A percentile compares a stretch with the other conserved stretches of the same genome.
Conservation (phyloP, 2,113 vertebrate genomes). For the Tragelaphus scriptus region DNA sequence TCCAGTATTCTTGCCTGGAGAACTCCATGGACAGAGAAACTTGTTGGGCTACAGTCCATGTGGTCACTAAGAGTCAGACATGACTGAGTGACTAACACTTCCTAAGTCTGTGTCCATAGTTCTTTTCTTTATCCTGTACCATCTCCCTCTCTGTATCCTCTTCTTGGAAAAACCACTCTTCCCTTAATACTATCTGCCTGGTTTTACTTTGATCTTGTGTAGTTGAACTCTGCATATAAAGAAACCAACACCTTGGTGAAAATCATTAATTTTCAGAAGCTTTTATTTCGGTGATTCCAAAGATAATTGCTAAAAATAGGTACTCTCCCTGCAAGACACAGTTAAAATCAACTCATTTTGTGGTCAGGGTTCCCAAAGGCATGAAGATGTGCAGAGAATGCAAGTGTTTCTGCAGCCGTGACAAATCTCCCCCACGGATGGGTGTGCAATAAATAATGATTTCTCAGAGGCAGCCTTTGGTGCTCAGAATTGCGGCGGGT, state of each 20-base stretch:
- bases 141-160: not conserved
- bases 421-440: not conserved
- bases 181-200: not conserved
- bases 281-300: constrained; percentile 56
- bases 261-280: constrained; percentile 65
- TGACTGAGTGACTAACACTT: not conserved
- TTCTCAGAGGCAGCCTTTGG: not conserved
- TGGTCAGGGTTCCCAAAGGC: constrained; percentile 44
- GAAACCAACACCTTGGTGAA: constrained; percentile 54
- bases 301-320: constrained; percentile 69
- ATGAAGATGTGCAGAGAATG: constrained; percentile 5
- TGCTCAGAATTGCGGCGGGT: not conserved
- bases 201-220: constrained; percentile 39
- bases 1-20: not conserved
- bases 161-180: not conserved
- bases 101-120: not conserved
- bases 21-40: not conserved
- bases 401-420: not conserved
- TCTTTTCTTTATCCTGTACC: not conserved
- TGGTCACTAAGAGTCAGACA: not conserved
- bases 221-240: constrained; percentile 48
- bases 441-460: not conserved
- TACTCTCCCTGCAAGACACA: constrained; percentile 23
- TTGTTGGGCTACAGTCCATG: not conserved
- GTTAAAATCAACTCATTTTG: constrained; percentile 57